Conservation (phyloP, 2,888 invertebrate species). For the Nephrotoma appendiculata region DNA sequence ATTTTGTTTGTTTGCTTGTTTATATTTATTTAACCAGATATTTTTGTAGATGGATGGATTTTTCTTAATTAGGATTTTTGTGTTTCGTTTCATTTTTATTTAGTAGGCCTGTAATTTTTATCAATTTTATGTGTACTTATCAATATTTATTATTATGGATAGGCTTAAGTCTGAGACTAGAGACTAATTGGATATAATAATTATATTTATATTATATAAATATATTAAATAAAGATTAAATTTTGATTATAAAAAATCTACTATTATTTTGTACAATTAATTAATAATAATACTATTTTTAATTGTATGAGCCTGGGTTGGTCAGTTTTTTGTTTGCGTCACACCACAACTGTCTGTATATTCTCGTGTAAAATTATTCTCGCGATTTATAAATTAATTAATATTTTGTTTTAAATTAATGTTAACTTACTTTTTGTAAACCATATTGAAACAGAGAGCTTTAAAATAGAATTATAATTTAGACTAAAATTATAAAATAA, state of each 20-base stretch:
- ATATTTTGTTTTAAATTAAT: not conserved
- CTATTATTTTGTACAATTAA: not conserved
- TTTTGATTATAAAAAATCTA: not conserved
- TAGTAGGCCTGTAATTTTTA: not conserved
- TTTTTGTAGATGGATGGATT: not conserved
- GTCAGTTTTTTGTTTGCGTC: not conserved
- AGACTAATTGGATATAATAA: not conserved
- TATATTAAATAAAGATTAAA: not conserved
- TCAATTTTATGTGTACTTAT: not conserved
- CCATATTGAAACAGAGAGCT: not conserved
- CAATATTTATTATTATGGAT: not conserved
- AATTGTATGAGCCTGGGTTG: not conserved
- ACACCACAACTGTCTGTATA: not conserved
- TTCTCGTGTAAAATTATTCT: not conserved
- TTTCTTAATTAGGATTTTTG: not conserved
- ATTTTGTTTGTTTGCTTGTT: not conserved
- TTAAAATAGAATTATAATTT: not conserved
- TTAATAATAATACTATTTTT: not conserved
- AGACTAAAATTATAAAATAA: not conserved
- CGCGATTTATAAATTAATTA: not conserved
- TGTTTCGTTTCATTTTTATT: not conserved
- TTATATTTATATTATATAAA: not conserved
- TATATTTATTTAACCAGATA: not conserved
- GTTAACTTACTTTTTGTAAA: not conserved
- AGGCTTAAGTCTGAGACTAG: not conserved